Evolutionary conservation across 2,797 vertebrate species (phyloP).

Genomic region (Myotis daubentonii): DNA sequence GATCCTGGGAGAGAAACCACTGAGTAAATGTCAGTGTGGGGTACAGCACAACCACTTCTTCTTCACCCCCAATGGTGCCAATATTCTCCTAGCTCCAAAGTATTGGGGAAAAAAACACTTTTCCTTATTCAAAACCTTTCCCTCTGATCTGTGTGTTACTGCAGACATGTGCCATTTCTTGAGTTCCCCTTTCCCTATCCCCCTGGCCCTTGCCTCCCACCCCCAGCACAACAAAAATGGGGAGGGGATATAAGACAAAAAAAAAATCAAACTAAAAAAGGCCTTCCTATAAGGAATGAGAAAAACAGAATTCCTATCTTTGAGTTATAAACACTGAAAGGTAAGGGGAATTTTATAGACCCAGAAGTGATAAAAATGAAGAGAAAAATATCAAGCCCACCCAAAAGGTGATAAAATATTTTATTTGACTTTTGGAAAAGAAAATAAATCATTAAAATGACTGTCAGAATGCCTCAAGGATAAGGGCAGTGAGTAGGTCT

Average conservation of each 20-base stretch:
- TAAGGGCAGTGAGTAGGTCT: constrained; percentile 23
- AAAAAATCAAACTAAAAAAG: neutral
- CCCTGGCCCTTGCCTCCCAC: neutral
- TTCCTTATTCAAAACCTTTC: constrained; percentile 5
- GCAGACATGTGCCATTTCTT: neutral
- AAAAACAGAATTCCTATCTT: constrained; percentile 48
- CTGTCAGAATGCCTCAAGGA: constrained; percentile 60
- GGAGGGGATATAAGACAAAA: neutral
- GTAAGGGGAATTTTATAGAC: constrained; percentile 65
- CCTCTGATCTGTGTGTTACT: neutral
- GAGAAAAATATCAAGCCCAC: constrained; percentile 76
- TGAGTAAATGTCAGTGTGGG: neutral
- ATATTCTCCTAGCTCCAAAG: neutral
- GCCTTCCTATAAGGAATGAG: neutral
- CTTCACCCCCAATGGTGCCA: neutral
- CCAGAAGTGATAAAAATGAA: constrained; percentile 67
- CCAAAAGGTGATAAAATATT: constrained; percentile 66
- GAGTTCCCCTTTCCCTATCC: neutral
- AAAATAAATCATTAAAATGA: constrained; percentile 72
- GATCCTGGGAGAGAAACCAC: neutral
- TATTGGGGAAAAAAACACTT: neutral
- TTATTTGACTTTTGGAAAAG: constrained; percentile 72
- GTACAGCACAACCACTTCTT: neutral
- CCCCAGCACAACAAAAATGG: neutral
- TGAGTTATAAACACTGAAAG: constrained; percentile 66